Base-by-base conservation (phyloP, 2,797 vertebrate species). In the Scleropages formosus region DNA sequence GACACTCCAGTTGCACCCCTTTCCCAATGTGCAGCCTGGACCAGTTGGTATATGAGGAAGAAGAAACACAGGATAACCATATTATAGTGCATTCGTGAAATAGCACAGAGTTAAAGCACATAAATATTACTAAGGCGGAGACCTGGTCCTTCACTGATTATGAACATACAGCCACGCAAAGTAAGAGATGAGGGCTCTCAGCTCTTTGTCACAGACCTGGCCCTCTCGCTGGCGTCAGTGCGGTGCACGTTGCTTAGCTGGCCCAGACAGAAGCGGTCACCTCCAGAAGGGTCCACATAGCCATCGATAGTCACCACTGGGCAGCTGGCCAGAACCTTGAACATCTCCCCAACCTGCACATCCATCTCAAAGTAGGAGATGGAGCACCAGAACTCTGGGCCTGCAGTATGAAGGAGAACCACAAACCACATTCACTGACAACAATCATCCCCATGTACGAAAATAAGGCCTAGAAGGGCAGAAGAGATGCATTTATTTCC, bases 341-440 rank as follows among this genome's bases (percentile, higher is more conserved):
- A 92, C 84, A 90, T 92, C 86, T 93, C 91, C 1, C 94, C 91
- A 47, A 93, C 90, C 82, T 91, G 93, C 47, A 93, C 87, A 1
- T 93, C 92, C 93, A 93, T 90, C 84, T 94, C 90, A 69, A 94
- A 94, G 79, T 91, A 94, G 11, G 91, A 91, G 69, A 93, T 89
- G 1, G 93, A 93, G 78, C 90, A 93, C 89, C 91, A 93, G 31
- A 93, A 94, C 78, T 93, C 91, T 0, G 93, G 93, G 15, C 93
- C 93, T 95, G 74, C 13, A 62, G 6, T 39, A 31, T 31, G 6
- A 39, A 39, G 31, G 39, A n/a, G 31, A 39, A 2, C 6, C 6
- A 39, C 31, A 39, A 6, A 39, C 31, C 31, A 39, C 31, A 51
- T 24, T 0, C 27, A 31, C 13, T 31, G 31, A 62, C 22, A 8